Base-by-base conservation (phyloP, 2,888 invertebrate species). In the Eristalinus aeneus region DNA sequence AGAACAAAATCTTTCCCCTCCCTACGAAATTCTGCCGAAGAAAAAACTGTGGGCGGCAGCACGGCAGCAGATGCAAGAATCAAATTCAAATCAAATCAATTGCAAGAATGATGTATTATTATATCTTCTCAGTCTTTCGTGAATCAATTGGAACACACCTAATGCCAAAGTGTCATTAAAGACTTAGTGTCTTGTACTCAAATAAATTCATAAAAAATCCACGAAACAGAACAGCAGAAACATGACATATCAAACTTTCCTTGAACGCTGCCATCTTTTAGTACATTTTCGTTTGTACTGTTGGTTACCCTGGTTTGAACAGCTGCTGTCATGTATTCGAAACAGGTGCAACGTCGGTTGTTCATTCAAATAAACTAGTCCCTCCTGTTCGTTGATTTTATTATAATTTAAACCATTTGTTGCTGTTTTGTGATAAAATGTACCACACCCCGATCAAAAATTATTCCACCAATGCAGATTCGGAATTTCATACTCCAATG, bases 401-500 rank as follows among this genome's bases (percentile, higher is more conserved):
- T 65, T 53, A 23, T 64, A 65, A 72, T 60, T 72, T 27, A 9
- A 23, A 16, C 10, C 16, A 20, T 46, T 54, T 74, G 63, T 34
- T 54, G 23, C 20, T 39, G 3, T 20, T 39, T 20, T 20, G 54
- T 46, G 32, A 3, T 31, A 65, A 88, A 83, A 91, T 91, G 91
- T 91, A 83, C 61, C 83, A 89, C 85, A 91, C 91, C 20, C 91
- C 91, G 2, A 88, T 81, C 31, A 90, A 89, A 65, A 90, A 89
- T 34, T 72, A 74, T 12, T 75, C 77, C n/a, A 86, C 65, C 6
- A 87, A 83, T 36, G 79, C 84, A 0, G 72, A 87, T 1, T 11
- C 54, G 9, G 78, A 84, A n/a, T 79, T 75, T 27, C 88, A 89
- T 10, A 91, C 94, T 0, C 93, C 93, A 76, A 89, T 94, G 9